Percentiles rank a stretch among this genome's conserved stretches.
These are phyloP conservation scores for Thecocarcelia acutangulata DNA, from an alignment of 2,888 invertebrate genomes.

Conservation along the genomic window DNA sequence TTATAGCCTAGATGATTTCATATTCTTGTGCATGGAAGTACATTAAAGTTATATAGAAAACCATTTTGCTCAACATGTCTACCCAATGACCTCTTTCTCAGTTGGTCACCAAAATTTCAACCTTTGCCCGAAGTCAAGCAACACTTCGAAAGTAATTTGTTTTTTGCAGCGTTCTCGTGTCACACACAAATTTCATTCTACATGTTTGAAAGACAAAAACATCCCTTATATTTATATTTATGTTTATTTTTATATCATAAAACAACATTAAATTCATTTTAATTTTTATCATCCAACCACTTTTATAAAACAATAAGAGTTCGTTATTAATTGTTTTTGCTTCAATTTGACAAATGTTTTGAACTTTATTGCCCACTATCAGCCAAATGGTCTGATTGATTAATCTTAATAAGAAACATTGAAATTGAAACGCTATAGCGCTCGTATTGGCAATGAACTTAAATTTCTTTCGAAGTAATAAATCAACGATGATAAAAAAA, in stretches of 20 bases:
- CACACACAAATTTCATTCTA: too few relatives aligned
- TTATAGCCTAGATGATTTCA: too few relatives aligned
- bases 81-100: too few relatives aligned
- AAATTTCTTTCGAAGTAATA: conserved; percentile 43
- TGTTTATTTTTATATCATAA: conserved; percentile 41
- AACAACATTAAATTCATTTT: conserved; percentile 46
- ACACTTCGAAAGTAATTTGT: too few relatives aligned
- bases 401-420: conserved; percentile 35
- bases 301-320: conserved; percentile 27
- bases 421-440: neutral
- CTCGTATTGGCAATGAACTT: neutral
- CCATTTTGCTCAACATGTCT: too few relatives aligned
- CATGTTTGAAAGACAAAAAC: neutral
- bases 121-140: neutral
- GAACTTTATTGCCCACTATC: conserved; percentile 42
- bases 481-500: conserved; percentile 55
- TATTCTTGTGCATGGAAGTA: too few relatives aligned
- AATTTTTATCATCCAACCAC: conserved; percentile 2
- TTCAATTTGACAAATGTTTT: conserved; percentile 28
- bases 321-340: conserved; percentile 24
- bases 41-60: too few relatives aligned
- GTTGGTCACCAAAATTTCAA: too few relatives aligned
- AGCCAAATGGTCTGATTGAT: conserved; percentile 57
- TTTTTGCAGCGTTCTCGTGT: too few relatives aligned
- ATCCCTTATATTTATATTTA: neutral